Base-by-base conservation (phyloP, 2,888 invertebrate species). In the Drosophila neotestacea region DNA sequence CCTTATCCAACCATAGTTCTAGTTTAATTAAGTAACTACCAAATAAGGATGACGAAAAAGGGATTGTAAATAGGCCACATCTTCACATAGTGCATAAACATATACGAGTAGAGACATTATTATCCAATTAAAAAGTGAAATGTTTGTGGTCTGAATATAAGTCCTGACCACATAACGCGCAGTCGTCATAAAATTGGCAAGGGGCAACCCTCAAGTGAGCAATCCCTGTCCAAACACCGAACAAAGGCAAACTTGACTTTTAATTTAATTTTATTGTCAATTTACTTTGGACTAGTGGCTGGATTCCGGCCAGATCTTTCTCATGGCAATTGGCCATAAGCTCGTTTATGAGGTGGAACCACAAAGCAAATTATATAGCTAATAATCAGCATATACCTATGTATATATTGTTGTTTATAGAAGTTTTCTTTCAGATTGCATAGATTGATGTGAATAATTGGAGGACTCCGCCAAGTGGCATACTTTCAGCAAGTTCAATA, bases 21-120 rank as follows among this genome's bases (percentile, higher is more conserved):
- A 76, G 77, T 67, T 88, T 83, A 88, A 83, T 88, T 88, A 82
- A 76, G 76, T 75, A 70, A 67, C 63, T 52, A 41, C 27, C 56
- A 6, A 41, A 47, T 27, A 32, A 9, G 10, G 10, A 22, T 41
- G 41, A 41, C 9, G 22, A 22, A 28, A 50, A 22, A 58, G 16
- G 27, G 22, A 28, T 36, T 47, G 6, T 9, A 28, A 6, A 28
- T 6, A 30, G 7, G n/a, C 30, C 30, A 30, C 30, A 30, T 28
- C 22, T 41, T 9, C 47, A 52, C 36, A 16, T 6, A 11, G 50
- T 1, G 16, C 13, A 9, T 16, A 30, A 39, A 46, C 7, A 48
- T 42, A 60, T n/a, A 16, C 41, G 41, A 41, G 28, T 16, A 46
- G 11, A 7, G 4, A 28, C 39, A 44, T 68, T 76, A 73, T 78